Evolutionary conservation across 2,113 vertebrate genomes (phyloP), one percentile per base, ranked within the genome.

Genomic region (Ciconia maguari): DNA sequence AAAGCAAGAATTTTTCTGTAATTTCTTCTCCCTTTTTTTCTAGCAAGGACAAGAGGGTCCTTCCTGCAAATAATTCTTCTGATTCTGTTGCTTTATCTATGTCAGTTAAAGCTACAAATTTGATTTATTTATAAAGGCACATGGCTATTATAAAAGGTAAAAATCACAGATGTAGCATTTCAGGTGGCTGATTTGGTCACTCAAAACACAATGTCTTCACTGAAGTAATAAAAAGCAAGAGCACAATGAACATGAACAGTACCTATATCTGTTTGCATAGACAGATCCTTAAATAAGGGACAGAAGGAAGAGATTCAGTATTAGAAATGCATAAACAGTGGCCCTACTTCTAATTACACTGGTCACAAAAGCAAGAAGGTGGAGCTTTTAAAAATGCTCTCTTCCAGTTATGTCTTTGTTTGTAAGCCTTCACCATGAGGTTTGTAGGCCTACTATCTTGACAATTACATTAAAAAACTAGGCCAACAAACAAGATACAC

Each of bases 401-500:
- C 36, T n/a, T 65, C 16, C 7, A 8, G 13, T 69, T 81, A 10
- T 11, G 42, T 34, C 46, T 70, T 88, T 88, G 41, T 20, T 74
- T 18, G 21, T 25, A 38, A 64, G 64, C 38, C 34, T 89, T 91
- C 26, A 84, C 29, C 1, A 2, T 66, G 46, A 71, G 38, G 42
- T 52, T 16, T 85, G 36, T 51, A 81, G 34, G 54, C 25, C 22
- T 61, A 8, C 30, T 80, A 60, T 30, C 64, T 86, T 1, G 0
- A 64, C 29, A 75, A 70, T 29, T 49, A 58, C 17, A 46, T 87
- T 57, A 13, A 78, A 74, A 86, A 78, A 0, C 16, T 88, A 87
- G 36, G 26, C 21, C 10, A 72, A 79, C 0, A 0, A 68, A 79
- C 3, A 4, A 16, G 11, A 54, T 15, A 61, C 1, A 6, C 29